Evolutionary conservation across 1,140 invertebrate species (phyloP), one percentile per base, ranked within the genome.

Genomic region (Drosophila auraria): DNA sequence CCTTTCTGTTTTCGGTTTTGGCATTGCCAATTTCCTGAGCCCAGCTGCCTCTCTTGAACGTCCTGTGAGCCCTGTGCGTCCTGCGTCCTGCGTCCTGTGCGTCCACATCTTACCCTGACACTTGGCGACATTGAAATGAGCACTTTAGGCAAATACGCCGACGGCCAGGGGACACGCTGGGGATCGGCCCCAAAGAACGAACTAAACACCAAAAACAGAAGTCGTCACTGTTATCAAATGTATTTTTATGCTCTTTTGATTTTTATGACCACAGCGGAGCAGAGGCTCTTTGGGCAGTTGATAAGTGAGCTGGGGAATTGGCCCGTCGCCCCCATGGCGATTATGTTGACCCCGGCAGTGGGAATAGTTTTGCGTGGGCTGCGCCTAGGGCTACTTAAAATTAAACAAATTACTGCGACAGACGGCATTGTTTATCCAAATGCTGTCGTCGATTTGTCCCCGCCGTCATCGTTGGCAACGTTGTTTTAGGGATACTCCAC

Each of bases 201-300:
- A 45, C 71, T 73, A 73, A 82, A 83, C 68, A 87, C 70, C 76
- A 87, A 87, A 81, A 72, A 72, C 51, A 57, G 60, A 75, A 77
- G 80, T 81, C 68, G 78, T 60, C 82, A 72, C 61, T 90, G 87
- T 90, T 90, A 90, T 90, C 86, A 90, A 90, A 90, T 90, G 86
- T 90, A 90, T 90, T 90, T 90, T 90, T 90, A 90, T 90, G 86
- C 86, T 90, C 86, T 90, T 90, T 90, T 90, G 86, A 90, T 90
- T 90, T 90, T 90, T 90, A 90, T 90, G 84, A 82, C 84, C 78
- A 27, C 66, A 77, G 64, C 79, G 80, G 65, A 76, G 59, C 83
- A 69, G 53, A 50, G 80, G 61, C 54, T 86, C 82, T 81, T 51
- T 63, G 64, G 84, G 71, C 76, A 87, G 70, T 87, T 83, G 76